Evolutionary conservation across 2,797 vertebrate genomes (phyloP).

Genomic region (Ficedula albicollis): DNA sequence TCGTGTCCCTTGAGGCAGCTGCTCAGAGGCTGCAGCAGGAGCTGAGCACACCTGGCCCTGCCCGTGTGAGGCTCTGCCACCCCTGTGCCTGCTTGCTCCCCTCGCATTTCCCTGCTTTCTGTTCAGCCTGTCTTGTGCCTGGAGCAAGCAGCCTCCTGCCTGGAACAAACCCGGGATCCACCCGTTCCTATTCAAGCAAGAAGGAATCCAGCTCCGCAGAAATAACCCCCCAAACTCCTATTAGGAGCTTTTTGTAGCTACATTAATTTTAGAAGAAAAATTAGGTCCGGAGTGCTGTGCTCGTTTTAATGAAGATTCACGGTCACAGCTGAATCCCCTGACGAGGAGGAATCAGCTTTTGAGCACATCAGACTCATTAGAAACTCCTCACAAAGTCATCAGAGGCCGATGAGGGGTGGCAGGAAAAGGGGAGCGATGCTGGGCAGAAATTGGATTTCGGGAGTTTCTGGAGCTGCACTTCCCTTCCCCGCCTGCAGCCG

Average conservation of each 20-base stretch:
- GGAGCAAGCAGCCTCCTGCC: background rate
- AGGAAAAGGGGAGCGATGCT: background rate
- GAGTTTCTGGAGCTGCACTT: background rate
- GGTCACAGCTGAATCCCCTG: slow-evolving; percentile 22
- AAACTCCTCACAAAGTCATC: slow-evolving; percentile 56
- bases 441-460: background rate
- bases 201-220: background rate
- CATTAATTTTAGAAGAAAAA: slow-evolving; percentile 62
- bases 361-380: slow-evolving; percentile 27
- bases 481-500: background rate
- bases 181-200: background rate
- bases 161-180: background rate
- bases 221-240: background rate
- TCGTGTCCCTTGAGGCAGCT: background rate
- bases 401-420: background rate
- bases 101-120: background rate
- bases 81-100: background rate
- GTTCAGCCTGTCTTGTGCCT: background rate
- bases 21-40: background rate
- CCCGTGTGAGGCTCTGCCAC: background rate
- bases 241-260: slow-evolving; percentile 17
- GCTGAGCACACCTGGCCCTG: background rate
- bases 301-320: slow-evolving; percentile 45
- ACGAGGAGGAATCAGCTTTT: background rate
- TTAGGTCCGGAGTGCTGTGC: slow-evolving; percentile 33